Base-by-base conservation (phyloP, 2,888 invertebrate species). In the Heteromyza rotundicornis region DNA sequence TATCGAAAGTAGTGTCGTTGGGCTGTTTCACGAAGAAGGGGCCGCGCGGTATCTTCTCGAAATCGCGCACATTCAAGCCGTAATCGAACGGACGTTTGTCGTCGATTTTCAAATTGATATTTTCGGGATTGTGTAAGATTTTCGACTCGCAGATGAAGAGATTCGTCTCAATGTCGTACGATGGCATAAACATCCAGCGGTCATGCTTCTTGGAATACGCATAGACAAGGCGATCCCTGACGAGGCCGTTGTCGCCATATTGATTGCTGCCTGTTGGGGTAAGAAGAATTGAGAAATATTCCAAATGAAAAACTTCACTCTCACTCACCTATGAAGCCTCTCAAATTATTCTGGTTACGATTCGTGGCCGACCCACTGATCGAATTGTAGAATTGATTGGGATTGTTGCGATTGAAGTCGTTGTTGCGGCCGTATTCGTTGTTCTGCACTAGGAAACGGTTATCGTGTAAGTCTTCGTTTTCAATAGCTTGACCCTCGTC, bases 21-120 rank as follows among this genome's bases (percentile, higher is more conserved):
- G 97, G 96, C 78, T 96, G 93, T 73, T 89, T 89, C 8, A 92
- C 89, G 77, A 98, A 96, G 76, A 88, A 92, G 2, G 98, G 98
- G 0, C 97, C 97, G 69, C 91, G 86, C 0, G 95, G 94, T 68
- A 97, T 89, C 74, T 89, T 88, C 64, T 89, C 88, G 0, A 91
- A 90, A 81, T 97, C 92, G 68, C 86, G 88, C 50, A 94, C 88
- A 76, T 93, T 91, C 57, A 94, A 80, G 2, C 96, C 96, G 83
- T 95, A 97, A 49, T 92, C 91, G 77, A 92, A 92, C 47, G 91
- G 90, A 55, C 95, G 87, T 69, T 90, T 89, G 73, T 93, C 92
- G 77, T 91, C 89, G 68, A 89, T 88, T 63, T 94, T 84, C 68
- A 88, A 86, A 65, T 87, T 86, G n/a, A 92, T 87, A 71, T 90